phyloP scores from a whole-genome alignment of 2,888 invertebrate species.

The Xanthia icteritia region DNA sequence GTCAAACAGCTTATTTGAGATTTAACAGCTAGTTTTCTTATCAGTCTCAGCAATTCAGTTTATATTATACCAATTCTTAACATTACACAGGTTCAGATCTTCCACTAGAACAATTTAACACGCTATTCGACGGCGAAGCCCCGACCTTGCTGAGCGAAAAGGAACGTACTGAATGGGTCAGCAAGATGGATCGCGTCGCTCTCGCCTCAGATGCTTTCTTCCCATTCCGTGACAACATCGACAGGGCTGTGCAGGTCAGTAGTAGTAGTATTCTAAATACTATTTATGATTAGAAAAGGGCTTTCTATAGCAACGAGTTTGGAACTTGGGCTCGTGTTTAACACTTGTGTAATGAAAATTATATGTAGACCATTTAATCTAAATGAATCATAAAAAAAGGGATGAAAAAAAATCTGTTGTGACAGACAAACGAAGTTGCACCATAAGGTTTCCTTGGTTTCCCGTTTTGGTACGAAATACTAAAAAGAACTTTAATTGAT shows the following conservation, averaged over 20 bases:
- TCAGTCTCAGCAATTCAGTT: background rate
- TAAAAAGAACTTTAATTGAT: too few species aligned
- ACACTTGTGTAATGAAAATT: background rate
- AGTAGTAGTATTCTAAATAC: background rate
- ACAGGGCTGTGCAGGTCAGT: constrained; percentile 95
- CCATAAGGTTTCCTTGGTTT: background rate
- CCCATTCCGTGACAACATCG: constrained; percentile 99
- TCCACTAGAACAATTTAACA: constrained; percentile 93
- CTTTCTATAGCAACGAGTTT: background rate
- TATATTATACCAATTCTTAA: background rate
- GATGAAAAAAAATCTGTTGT: background rate
- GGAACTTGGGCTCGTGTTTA: background rate
- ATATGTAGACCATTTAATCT: background rate
- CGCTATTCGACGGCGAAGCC: constrained; percentile 91
- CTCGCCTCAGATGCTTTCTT: constrained; percentile 99
- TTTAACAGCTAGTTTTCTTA: too few species aligned
- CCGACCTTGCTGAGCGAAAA: constrained; percentile 93
- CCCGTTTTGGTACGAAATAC: background rate
- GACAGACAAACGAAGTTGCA: background rate
- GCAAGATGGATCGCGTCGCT: constrained; percentile 93
- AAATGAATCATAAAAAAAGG: background rate
- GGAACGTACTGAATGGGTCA: constrained; percentile 93
- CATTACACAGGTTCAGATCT: constrained; percentile 93
- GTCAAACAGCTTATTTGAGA: too few species aligned
- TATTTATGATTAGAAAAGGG: background rate